Conservation (phyloP, 2,888 invertebrate genomes). For the Macrostomum cliftonense region DNA sequence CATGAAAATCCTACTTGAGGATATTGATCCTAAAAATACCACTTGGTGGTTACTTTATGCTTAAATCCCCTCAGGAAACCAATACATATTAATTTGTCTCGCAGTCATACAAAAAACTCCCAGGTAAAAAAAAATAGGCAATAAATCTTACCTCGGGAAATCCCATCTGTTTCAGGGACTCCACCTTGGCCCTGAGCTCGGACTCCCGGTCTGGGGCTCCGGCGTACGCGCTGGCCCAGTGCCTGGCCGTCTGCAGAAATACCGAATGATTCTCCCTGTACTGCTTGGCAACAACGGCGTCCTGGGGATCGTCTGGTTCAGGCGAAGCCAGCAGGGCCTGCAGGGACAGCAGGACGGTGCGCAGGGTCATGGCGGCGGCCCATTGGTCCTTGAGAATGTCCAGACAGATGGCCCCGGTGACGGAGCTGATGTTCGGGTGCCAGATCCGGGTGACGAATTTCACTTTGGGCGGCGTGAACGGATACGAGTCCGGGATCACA, state of each 20-base stretch:
- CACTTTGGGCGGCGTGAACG: slow-evolving; percentile 94
- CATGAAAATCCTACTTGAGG: no score
- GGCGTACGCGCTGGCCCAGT: slow-evolving; percentile 88
- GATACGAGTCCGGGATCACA: slow-evolving; percentile 92
- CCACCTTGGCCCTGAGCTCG: slow-evolving; percentile 69
- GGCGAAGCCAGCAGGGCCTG: slow-evolving; percentile 63
- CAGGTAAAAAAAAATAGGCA: no score
- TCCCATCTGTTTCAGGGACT: slow-evolving; percentile 77
- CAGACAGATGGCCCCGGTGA: slow-evolving; percentile 82
- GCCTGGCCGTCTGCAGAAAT: slow-evolving; percentile 71
- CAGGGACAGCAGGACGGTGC: slow-evolving; percentile 79
- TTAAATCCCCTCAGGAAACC: no score
- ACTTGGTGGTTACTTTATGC: no score
- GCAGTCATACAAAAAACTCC: no score
- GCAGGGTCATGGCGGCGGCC: slow-evolving; percentile 90
- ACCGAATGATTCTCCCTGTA: slow-evolving; percentile 69
- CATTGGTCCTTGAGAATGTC: slow-evolving; percentile 71
- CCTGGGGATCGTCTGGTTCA: slow-evolving; percentile 42
- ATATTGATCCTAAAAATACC: no score
- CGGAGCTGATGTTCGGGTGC: slow-evolving; percentile 98
- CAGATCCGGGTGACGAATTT: slow-evolving; percentile 91
- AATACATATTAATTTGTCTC: no score
- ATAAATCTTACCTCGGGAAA: slow-evolving; percentile 55
- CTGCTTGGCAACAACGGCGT: slow-evolving; percentile 70
- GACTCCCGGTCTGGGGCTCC: slow-evolving; percentile 50